Conservation (phyloP, 2,797 vertebrate species). For the Sorex maritimensis region DNA sequence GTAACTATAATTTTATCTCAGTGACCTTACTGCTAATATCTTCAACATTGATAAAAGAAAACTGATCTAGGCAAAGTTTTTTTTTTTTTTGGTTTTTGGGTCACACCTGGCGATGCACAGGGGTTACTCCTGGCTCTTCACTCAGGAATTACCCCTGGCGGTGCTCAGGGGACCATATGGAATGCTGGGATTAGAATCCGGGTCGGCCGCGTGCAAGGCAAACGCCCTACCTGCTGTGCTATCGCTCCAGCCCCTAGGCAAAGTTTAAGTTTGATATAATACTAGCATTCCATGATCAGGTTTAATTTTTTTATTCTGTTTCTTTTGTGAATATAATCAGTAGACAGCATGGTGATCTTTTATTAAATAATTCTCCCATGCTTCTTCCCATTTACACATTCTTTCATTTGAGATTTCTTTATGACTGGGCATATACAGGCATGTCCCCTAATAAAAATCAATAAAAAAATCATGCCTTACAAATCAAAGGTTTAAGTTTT, state of each 20-base stretch:
- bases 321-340: neutral
- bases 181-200: too few relatives aligned
- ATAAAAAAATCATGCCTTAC: slow-evolving; percentile 28
- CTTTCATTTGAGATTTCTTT: neutral
- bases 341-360: neutral
- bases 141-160: too few relatives aligned
- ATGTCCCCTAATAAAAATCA: slow-evolving; percentile 29
- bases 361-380: neutral
- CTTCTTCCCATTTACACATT: neutral
- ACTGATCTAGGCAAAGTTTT: neutral
- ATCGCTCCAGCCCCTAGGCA: too few relatives aligned
- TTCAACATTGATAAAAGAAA: neutral
- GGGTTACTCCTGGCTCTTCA: too few relatives aligned
- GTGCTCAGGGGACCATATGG: too few relatives aligned
- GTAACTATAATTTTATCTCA: neutral
- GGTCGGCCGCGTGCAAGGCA: too few relatives aligned
- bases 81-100: too few relatives aligned
- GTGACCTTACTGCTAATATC: neutral
- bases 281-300: neutral
- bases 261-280: neutral
- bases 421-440: neutral
- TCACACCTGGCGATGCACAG: too few relatives aligned
- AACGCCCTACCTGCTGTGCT: too few relatives aligned
- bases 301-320: slow-evolving; percentile 10
- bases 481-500: slow-evolving; percentile 33